Conservation (phyloP, 2,797 vertebrate genomes). For the Eutrigla gurnardus region DNA sequence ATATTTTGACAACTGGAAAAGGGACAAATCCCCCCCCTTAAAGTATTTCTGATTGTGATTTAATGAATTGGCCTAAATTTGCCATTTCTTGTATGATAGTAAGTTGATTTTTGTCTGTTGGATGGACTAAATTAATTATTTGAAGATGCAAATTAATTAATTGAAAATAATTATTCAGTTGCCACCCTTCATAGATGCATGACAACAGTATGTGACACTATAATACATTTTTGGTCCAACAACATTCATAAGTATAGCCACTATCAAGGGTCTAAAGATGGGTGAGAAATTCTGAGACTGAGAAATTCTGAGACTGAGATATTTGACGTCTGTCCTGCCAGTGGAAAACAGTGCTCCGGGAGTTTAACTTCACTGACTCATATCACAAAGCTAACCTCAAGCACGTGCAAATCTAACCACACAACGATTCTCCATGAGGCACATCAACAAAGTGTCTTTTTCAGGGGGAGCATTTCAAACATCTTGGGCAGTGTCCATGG, state of each 20-base stretch:
- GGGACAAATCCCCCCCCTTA: no score
- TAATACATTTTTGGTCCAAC: conserved; percentile 3
- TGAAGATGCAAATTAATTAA: neutral
- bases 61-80: neutral
- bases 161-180: neutral
- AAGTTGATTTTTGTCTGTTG: neutral
- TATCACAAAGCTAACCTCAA: conserved; percentile 73
- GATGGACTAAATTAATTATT: neutral
- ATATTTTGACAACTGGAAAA: no score
- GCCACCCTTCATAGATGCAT: neutral
- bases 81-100: neutral
- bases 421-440: conserved; percentile 70
- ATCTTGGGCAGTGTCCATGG: conserved; percentile 80
- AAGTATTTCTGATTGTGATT: no score
- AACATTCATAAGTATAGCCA: conserved; percentile 9
- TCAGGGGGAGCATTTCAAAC: conserved; percentile 71
- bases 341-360: conserved; percentile 62
- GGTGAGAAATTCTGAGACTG: conserved; percentile 42
- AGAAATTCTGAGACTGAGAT: conserved; percentile 45
- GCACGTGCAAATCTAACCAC: conserved; percentile 78
- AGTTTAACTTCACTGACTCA: conserved; percentile 54
- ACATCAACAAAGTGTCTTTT: conserved; percentile 71
- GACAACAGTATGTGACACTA: neutral
- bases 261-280: conserved; percentile 29
- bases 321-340: conserved; percentile 60